Evolutionary conservation across 37 sponge, comb jelly and placozoan genomes (phyloP), one percentile per base, ranked within the genome.

Genomic region (Mnemiopsis leidyi): DNA sequence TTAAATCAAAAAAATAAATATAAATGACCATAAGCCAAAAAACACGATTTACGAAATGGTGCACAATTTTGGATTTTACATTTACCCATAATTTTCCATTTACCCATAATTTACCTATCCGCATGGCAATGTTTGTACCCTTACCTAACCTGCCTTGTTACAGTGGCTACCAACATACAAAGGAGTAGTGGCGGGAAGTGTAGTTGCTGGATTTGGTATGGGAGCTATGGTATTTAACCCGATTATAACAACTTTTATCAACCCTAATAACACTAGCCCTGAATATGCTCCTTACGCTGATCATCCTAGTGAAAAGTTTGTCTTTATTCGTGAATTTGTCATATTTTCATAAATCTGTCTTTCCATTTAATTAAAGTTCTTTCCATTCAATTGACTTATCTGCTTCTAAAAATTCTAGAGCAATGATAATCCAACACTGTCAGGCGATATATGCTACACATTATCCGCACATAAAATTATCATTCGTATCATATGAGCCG

Each of bases 201-300:
- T 97, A 0, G 94, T 97, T 0, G 94, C 98, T 61, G 98, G 98
- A 0, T 96, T 94, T 82, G 98, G 96, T 0, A 36, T 95, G n/a
- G 97, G 98, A 23, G 95, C 95, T n/a, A 39, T 96, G 20, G 31
- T 96, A 0, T 96, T 96, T 75, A 94, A 83, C 79, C 79, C 94
- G 1, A 93, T 96, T 0, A 95, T 96, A 39, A 95, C 95, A 28
- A 83, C 23, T 18, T 96, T 69, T 37, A 90, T 97, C 21, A 97
- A 97, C 93, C 98, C 98, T 32, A 31, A 93, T 38, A 96, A 95
- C 38, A 25, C 94, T 0, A 34, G 40, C 16, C 48, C 95, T 0
- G n/a, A 88, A 0, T 39, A 68, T 20, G 39, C 38, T 3, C 94
- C 94, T 21, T 85, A 94, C 36, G 48, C 77, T 0, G 37, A 33